Evolutionary conservation across 2,113 vertebrate species (phyloP).

Genomic region (Alces alces): DNA sequence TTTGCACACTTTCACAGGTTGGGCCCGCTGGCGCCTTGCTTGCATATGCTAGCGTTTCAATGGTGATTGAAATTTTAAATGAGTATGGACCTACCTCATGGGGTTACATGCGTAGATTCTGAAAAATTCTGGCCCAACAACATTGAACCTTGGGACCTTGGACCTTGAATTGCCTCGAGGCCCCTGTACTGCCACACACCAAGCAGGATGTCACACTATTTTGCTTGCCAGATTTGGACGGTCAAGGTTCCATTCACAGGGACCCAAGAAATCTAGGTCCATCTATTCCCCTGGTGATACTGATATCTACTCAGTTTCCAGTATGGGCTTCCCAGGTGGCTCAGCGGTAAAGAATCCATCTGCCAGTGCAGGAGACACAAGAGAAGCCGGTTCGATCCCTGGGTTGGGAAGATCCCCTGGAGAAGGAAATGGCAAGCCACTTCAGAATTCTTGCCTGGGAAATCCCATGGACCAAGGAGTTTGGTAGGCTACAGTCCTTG

Average conservation of each 20-base stretch:
- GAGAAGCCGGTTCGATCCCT: not conserved
- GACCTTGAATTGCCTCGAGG: fast-evolving
- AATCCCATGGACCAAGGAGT: not conserved
- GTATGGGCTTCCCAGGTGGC: not conserved
- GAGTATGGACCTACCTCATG: not conserved
- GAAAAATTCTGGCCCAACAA: not conserved
- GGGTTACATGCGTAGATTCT: not conserved
- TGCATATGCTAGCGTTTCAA: not conserved
- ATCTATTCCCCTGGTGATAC: not conserved
- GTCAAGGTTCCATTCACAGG: not conserved
- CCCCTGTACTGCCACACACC: not conserved
- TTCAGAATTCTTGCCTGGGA: not conserved
- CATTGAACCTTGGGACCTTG: not conserved
- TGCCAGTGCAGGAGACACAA: not conserved
- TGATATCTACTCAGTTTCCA: not conserved
- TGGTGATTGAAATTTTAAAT: not conserved
- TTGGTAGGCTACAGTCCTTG: not conserved
- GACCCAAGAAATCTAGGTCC: not conserved
- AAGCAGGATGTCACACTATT: not conserved
- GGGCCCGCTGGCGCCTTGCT: not conserved
- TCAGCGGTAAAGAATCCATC: not conserved
- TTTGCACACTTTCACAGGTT: not conserved
- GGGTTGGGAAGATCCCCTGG: not conserved
- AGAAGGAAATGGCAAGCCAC: not conserved
- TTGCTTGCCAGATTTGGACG: not conserved